Conservation (phyloP, 2,113 vertebrate species). For the Callorhinus ursinus region DNA sequence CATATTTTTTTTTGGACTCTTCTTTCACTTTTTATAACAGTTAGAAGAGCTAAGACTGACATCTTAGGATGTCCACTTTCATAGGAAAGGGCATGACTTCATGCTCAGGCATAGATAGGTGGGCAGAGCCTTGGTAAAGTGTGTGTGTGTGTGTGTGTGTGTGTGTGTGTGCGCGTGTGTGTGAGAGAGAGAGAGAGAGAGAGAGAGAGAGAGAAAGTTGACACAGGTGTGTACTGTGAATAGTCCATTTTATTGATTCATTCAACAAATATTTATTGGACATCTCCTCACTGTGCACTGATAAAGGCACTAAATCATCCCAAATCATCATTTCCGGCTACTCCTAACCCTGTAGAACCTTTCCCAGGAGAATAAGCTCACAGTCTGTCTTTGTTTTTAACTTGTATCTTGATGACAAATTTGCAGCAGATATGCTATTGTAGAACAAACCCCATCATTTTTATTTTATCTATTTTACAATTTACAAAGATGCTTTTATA, state of each 20-base stretch:
- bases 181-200: not conserved
- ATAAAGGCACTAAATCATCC: not conserved
- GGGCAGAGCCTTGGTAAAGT: not conserved
- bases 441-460: not conserved
- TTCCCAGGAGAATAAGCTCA: not conserved
- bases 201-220: not conserved
- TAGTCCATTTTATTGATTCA: slow-evolving; percentile 38
- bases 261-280: not conserved
- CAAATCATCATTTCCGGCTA: not conserved
- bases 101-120: not conserved
- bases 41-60: not conserved
- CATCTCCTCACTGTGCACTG: not conserved
- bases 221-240: not conserved
- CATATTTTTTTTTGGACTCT: not conserved
- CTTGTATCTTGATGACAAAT: not conserved
- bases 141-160: not conserved
- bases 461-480: slow-evolving; percentile 52
- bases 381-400: slow-evolving; percentile 10
- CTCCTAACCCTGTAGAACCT: not conserved
- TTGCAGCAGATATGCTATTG: not conserved
- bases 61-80: not conserved
- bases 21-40: not conserved
- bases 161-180: not conserved
- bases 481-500: slow-evolving; percentile 21
- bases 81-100: not conserved